Evolutionary conservation across 2,113 vertebrate species (phyloP).

Genomic region (Ictalurus furcatus): DNA sequence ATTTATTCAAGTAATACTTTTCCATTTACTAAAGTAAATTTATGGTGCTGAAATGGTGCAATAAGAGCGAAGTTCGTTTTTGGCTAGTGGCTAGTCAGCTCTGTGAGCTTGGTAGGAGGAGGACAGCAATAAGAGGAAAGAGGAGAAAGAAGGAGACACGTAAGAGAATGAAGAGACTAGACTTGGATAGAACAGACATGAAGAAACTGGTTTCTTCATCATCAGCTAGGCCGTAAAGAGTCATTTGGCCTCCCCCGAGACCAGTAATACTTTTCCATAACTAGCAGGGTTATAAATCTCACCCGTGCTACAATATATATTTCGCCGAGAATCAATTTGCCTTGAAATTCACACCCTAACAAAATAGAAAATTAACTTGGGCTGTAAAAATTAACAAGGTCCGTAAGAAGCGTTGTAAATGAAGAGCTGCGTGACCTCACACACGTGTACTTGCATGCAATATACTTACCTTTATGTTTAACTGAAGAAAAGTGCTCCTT

Average conservation of each 20-base stretch:
- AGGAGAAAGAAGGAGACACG: slow-evolving; percentile 36
- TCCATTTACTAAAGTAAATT: background rate
- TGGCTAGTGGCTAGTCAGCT: slow-evolving; percentile 59
- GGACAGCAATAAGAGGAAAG: slow-evolving; percentile 46
- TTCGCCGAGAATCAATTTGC: slow-evolving; percentile 65
- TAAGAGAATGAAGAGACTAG: slow-evolving; percentile 53
- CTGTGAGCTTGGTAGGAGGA: slow-evolving; percentile 52
- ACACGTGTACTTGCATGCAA: background rate
- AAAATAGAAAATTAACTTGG: slow-evolving; percentile 63
- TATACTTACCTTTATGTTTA: slow-evolving; percentile 56
- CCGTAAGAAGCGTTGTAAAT: slow-evolving; percentile 57
- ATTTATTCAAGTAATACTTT: background rate
- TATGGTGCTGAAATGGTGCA: background rate
- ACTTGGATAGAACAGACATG: slow-evolving; percentile 64
- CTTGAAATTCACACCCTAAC: slow-evolving; percentile 63
- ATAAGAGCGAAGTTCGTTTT: slow-evolving; percentile 46
- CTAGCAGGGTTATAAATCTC: slow-evolving; percentile 85
- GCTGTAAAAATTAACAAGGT: slow-evolving; percentile 63
- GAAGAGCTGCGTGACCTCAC: slow-evolving; percentile 27
- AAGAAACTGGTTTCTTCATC: slow-evolving; percentile 72
- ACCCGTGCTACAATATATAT: slow-evolving; percentile 81
- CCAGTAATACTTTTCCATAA: slow-evolving; percentile 80
- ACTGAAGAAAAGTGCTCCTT: slow-evolving; percentile 59
- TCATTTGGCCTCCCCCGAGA: slow-evolving; percentile 77
- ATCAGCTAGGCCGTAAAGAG: slow-evolving; percentile 77